Evolutionary conservation across 1,140 invertebrate genomes (phyloP), one percentile per base, ranked within the genome.

Genomic region (Aphidius ervi): DNA sequence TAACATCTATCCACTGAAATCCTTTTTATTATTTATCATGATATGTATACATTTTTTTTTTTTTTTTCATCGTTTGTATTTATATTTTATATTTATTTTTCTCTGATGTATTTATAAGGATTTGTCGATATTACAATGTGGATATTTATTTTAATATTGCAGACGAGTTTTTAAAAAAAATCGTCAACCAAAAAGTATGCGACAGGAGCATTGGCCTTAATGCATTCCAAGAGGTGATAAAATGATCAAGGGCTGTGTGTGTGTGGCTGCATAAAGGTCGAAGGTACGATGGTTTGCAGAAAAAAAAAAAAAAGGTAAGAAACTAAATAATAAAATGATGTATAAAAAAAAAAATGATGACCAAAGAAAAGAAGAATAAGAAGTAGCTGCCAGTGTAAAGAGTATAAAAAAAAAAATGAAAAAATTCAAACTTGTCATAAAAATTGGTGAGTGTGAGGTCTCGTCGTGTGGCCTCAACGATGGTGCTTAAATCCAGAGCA

Each of bases 401-500:
- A 16, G 16, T 16, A 16, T 16, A 16, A 16, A 16, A 16, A n/a
- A 43, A 37, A 20, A 16, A 16, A 40, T 40, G 56, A n/a, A 40
- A 41, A 56, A 45, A 23, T 16, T 37, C 56, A 46, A 40, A 56
- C 7, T 9, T 37, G 55, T 69, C 71, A 63, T 75, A 75, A 75
- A 75, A 71, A 75, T 74, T 59, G 68, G 66, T 67, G 65, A 9
- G 47, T 56, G 50, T 48, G 48, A n/a, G 56, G 67, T 62, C 66
- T 65, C 64, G 52, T 69, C 64, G 59, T 69, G 70, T 60, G 66
- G 56, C 68, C 62, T 68, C 63, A 62, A 57, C 40, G 67, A 54
- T 20, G 74, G 71, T 75, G 68, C 65, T 74, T 74, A 74, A 75
- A 74, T 70, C 71, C 65, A 65, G 67, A 67, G 65, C 68, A 67